Base-by-base conservation (phyloP, 1,140 invertebrate genomes). In the Diuraphis noxia region DNA sequence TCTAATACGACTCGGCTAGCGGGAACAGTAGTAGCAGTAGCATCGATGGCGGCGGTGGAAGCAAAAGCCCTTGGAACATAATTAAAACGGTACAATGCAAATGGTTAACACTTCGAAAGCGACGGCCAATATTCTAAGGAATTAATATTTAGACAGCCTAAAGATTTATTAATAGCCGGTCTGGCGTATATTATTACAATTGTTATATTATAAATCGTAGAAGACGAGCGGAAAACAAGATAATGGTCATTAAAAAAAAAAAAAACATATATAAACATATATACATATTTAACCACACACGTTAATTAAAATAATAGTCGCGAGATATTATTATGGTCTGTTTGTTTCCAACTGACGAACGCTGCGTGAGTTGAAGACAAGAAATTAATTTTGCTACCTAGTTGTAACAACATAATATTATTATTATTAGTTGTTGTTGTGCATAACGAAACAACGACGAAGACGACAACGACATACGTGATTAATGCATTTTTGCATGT, bases 41-140 rank as follows among this genome's bases (percentile, higher is more conserved):
- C 77, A 19, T 0, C 1, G 40, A 7, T 41, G 2, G 13, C 13
- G 82, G 6, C 41, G 19, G n/a, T 9, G 36, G 38, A 13, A 36
- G 36, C 79, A 41, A 43, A 85, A 85, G 41, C 84, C 41, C 84
- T 86, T 46, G 84, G 84, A 86, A 46, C 43, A 43, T 86, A 86
- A 86, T 86, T 49, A 86, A 86, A 85, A 85, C 36, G 25, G 79
- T 82, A 82, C 25, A 82, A 82, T 41, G 13, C 13, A 36, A 41
- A n/a, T n/a, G n/a, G 13, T n/a, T 21, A 82, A 41, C 81, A 23
- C 36, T 5, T 82, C 25, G 17, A 30, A 30, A 6, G 19, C 46
- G 5, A 10, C 23, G 40, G 25, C 25, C 81, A 82, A 19, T 82
- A 81, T 81, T 41, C 81, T 43, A 3, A 43, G 81, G 23, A 82